phyloP scores from a whole-genome alignment of 1,140 invertebrate species.

The Trachymyrmex septentrionalis region DNA sequence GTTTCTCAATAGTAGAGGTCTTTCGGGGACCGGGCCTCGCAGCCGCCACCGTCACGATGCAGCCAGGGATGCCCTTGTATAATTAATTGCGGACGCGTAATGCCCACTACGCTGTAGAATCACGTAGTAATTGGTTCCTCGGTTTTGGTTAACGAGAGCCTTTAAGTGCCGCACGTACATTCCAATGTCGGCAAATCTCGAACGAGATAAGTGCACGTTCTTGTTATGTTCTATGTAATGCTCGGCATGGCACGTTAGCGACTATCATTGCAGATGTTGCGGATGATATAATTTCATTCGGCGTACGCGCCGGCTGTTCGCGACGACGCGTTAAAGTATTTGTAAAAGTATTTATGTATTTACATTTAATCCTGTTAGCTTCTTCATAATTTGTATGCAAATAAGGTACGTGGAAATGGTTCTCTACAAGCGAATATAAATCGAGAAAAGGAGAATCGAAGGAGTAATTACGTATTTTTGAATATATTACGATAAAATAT shows the following conservation, averaged over 20 bases:
- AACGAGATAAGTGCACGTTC: constrained; percentile 21
- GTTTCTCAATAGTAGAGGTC: constrained; percentile 38
- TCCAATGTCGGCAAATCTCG: constrained; percentile 65
- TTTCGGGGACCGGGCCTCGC: constrained; percentile 26
- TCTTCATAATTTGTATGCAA: constrained; percentile 20
- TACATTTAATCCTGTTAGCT: not conserved
- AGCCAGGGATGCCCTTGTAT: constrained; percentile 43
- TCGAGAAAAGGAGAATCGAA: not conserved
- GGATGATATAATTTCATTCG: constrained; percentile 69
- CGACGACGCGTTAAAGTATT: constrained; percentile 29
- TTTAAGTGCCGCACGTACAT: constrained; percentile 64
- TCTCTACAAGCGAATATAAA: not conserved
- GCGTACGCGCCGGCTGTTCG: not conserved
- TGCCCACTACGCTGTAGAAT: constrained; percentile 64
- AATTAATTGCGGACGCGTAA: constrained; percentile 75
- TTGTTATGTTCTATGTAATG: constrained; percentile 22
- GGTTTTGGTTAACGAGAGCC: constrained; percentile 75
- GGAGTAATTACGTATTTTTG: not conserved
- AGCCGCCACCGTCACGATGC: not conserved
- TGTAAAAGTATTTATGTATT: not conserved
- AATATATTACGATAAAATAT: not conserved
- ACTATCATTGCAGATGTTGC: constrained; percentile 57
- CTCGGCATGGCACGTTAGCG: constrained; percentile 44
- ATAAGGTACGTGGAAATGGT: not conserved
- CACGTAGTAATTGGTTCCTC: constrained; percentile 74